Evolutionary conservation across 2,113 vertebrate species (phyloP).

Genomic region (Nycticorax nycticorax): DNA sequence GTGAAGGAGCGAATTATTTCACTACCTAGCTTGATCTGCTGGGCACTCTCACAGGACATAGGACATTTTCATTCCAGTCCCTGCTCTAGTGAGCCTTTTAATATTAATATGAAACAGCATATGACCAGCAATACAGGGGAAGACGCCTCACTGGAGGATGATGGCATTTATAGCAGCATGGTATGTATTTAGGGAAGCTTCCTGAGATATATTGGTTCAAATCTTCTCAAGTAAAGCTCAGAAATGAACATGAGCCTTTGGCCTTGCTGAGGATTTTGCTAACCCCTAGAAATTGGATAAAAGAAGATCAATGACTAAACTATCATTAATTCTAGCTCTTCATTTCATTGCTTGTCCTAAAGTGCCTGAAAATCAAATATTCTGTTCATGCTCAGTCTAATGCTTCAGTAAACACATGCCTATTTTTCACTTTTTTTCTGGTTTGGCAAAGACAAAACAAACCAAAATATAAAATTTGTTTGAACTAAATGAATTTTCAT

Average conservation of each 20-base stretch:
- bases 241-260: neutral
- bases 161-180: neutral
- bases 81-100: neutral
- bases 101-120: neutral
- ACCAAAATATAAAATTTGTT: neutral
- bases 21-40: neutral
- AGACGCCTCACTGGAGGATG: neutral
- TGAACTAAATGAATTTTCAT: neutral
- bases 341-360: neutral
- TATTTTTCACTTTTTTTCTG: neutral
- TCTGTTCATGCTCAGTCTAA: neutral
- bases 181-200: neutral
- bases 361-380: neutral
- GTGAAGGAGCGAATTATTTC: slow-evolving; percentile 18
- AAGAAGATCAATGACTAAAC: neutral
- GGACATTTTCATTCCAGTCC: neutral
- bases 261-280: neutral
- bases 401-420: neutral
- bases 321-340: neutral
- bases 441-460: neutral
- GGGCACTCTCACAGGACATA: neutral
- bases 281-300: neutral
- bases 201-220: neutral
- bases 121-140: neutral
- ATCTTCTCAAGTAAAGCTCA: neutral